These are phyloP conservation scores for Homarus americanus DNA, from an alignment of 1,140 invertebrate genomes.

Conservation along the genomic window DNA sequence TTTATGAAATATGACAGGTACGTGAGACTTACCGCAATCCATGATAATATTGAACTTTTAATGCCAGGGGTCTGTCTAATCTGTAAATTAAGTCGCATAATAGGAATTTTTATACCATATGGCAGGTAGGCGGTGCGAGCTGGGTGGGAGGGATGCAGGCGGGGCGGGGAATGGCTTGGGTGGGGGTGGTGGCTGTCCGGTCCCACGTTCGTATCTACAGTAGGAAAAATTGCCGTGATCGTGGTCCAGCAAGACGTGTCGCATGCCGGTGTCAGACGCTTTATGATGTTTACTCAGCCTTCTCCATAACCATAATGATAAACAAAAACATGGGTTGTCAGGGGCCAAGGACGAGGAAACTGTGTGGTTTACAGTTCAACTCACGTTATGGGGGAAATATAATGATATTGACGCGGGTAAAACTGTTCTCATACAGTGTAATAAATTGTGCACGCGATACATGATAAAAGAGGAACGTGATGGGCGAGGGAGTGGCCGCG, in stretches of 20 bases:
- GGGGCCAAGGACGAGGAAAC: too few relatives aligned
- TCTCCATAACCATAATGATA: neutral
- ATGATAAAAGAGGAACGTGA: constrained; percentile 12
- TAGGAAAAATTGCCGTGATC: neutral
- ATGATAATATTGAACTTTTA: neutral
- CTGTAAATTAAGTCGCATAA: neutral
- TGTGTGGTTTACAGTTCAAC: too few relatives aligned
- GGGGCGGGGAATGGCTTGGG: neutral
- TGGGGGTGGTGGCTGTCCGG: neutral
- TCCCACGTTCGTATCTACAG: neutral
- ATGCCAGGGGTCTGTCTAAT: neutral
- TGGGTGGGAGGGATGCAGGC: neutral
- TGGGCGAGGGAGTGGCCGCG: constrained; percentile 31
- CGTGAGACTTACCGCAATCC: neutral
- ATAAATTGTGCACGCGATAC: neutral
- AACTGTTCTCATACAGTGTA: neutral
- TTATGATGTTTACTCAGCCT: neutral
- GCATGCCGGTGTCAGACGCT: neutral
- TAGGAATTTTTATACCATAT: constrained; percentile 30
- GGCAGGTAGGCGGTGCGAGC: neutral
- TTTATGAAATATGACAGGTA: neutral
- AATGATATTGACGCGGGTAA: neutral
- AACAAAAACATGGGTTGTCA: neutral
- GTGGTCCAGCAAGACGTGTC: neutral
- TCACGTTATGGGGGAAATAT: neutral